These are phyloP conservation scores for Baryphthengus martii DNA, from an alignment of 2,113 vertebrate species.

Conservation along the genomic window DNA sequence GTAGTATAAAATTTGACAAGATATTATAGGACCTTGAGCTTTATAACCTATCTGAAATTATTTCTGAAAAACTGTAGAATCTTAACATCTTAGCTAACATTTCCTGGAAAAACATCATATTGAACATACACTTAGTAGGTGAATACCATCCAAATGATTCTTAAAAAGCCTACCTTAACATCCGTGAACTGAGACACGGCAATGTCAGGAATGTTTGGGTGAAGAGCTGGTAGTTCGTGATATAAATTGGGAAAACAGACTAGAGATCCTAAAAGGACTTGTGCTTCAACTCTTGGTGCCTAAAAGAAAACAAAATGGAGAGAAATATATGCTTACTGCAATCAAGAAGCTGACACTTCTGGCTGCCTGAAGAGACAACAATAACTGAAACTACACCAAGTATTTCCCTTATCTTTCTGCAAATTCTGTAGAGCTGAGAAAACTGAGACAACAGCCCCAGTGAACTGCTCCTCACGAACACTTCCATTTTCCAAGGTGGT, in stretches of 20 bases:
- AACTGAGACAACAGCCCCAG: neutral
- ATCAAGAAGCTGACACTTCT: neutral
- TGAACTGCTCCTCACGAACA: neutral
- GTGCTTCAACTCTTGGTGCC: slow-evolving; percentile 97
- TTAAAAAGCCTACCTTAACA: slow-evolving; percentile 77
- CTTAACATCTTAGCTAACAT: neutral
- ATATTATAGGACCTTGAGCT: neutral
- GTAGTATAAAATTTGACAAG: neutral
- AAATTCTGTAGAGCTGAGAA: neutral
- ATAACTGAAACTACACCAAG: neutral
- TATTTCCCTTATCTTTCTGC: neutral
- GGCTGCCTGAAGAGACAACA: neutral
- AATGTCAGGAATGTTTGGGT: slow-evolving; percentile 89
- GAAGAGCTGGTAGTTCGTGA: slow-evolving; percentile 91
- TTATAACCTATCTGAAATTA: neutral
- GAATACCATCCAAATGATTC: neutral
- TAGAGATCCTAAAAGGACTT: slow-evolving; percentile 94
- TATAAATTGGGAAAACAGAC: slow-evolving; percentile 97
- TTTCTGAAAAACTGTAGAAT: neutral
- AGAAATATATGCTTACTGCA: neutral
- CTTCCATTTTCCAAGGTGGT: neutral
- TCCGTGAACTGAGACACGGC: slow-evolving; percentile 93
- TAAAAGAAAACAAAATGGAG: slow-evolving; percentile 53
- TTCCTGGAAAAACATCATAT: neutral
- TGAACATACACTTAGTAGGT: neutral